Base-by-base conservation (phyloP, 2,113 vertebrate genomes). In the Paracanthobrama guichenoti region DNA sequence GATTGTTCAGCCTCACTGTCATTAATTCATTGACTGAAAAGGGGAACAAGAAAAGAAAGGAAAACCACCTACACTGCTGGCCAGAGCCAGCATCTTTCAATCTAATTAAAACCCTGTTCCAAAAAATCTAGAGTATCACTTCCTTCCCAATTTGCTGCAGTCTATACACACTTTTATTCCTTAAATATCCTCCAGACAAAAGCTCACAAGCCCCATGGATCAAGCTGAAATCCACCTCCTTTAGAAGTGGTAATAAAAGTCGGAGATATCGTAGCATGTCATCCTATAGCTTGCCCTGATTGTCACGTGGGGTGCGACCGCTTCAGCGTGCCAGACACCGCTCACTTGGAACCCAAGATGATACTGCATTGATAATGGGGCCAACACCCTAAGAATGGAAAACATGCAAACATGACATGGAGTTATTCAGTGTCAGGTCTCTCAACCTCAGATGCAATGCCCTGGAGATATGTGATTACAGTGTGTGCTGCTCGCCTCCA, bases 331-430 rank as follows among this genome's bases (percentile, higher is more conserved):
- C 79, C 55, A 53, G 62, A 62, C 26, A 22, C 60, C n/a, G 79
- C 55, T 87, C 78, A 78, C 62, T 16, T 55, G 82, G 44, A 87
- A 89, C 86, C 64, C 14, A 67, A 87, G 80, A 81, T 80, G 60
- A 83, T 76, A 75, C 59, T 67, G 85, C 80, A 81, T 44, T 69
- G 73, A 78, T 74, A 87, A 87, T 88, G 64, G 80, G 81, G 83
- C 81, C 83, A 88, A 74, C 76, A 86, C 82, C 85, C 57, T 28
- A 66, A 62, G 74, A 85, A 81, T 82, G 80, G 82, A 89, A 88
- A 88, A 86, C 83, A 88, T 79, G 81, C 83, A 86, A 84, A 88
- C 88, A 90, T 86, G 88, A 85, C 86, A 87, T 74, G 59, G 81
- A 83, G 71, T 87, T 55, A 88, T 86, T 86, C 71, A 67, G 35